These are phyloP conservation scores for Epizoanthus ramosus DNA, from an alignment of 92 coral and sea anemone species.

Conservation along the genomic window DNA sequence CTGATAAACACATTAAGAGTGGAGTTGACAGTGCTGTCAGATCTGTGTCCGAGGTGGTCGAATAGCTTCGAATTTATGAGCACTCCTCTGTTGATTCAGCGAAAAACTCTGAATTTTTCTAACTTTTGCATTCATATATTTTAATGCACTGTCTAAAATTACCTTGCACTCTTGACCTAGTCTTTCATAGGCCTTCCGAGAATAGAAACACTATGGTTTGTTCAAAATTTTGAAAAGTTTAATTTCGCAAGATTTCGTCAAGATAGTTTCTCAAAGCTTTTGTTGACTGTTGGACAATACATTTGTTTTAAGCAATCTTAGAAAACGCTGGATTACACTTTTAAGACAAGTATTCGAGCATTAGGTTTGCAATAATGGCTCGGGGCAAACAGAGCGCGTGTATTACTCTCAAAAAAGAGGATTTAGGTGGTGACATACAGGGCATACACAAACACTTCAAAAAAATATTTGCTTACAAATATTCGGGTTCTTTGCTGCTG, in stretches of 20 bases:
- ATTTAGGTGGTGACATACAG: constrained; percentile 71
- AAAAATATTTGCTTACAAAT: constrained; percentile 70
- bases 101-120: constrained; percentile 27
- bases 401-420: constrained; percentile 60
- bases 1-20: constrained; percentile 71
- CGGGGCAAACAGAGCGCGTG: constrained; percentile 62
- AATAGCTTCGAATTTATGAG: constrained; percentile 34
- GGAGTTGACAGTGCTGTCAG: constrained; percentile 74
- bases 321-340: constrained; percentile 16
- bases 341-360: constrained; percentile 36
- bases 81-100: constrained; percentile 35
- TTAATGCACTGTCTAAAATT: not conserved
- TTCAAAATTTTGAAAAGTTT: constrained; percentile 1
- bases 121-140: not conserved
- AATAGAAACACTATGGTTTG: not conserved
- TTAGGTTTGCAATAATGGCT: constrained; percentile 37
- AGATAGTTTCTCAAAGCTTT: constrained; percentile 2
- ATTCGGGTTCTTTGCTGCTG: constrained; percentile 39
- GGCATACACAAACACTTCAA: constrained; percentile 63
- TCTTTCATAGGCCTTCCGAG: not conserved
- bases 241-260: not conserved
- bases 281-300: constrained; percentile 14
- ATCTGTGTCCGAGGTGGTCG: constrained; percentile 52
- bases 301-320: constrained; percentile 23
- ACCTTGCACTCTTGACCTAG: not conserved